These are phyloP conservation scores for Andricus curvator DNA, from an alignment of 2,888 invertebrate species.

Conservation along the genomic window DNA sequence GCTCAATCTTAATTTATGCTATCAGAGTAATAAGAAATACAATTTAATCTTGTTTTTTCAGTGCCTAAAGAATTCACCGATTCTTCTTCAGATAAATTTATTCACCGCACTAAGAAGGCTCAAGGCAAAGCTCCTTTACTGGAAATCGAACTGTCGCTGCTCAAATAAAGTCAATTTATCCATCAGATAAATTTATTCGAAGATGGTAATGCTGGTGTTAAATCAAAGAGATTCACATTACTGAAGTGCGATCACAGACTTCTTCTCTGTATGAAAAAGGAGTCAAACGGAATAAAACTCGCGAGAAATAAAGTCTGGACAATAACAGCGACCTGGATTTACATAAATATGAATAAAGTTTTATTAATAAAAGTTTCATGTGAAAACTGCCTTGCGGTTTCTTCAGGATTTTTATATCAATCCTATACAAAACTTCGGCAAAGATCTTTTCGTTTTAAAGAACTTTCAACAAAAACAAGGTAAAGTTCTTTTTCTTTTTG, in stretches of 20 bases:
- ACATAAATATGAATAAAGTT: neutral
- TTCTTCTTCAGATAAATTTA: conserved; percentile 27
- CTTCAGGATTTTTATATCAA: neutral
- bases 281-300: conserved; percentile 12
- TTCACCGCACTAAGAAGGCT: conserved; percentile 24
- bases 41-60: neutral
- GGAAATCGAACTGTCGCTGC: conserved; percentile 30
- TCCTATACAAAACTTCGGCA: neutral
- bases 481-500: too few species aligned
- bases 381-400: neutral
- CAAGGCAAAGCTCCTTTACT: conserved; percentile 22
- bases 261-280: neutral
- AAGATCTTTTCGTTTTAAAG: neutral
- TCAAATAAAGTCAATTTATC: conserved; percentile 34
- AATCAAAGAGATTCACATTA: conserved; percentile 33
- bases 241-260: neutral
- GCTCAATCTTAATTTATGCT: neutral
- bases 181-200: conserved; percentile 36
- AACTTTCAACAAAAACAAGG: neutral
- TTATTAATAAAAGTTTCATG: conserved; percentile 17
- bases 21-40: neutral
- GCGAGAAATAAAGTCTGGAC: neutral
- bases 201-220: conserved; percentile 31
- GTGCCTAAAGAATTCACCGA: conserved; percentile 17
- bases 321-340: conserved; percentile 12